phyloP scores from a whole-genome alignment of 2,113 vertebrate species.

The Macrotus californicus region DNA sequence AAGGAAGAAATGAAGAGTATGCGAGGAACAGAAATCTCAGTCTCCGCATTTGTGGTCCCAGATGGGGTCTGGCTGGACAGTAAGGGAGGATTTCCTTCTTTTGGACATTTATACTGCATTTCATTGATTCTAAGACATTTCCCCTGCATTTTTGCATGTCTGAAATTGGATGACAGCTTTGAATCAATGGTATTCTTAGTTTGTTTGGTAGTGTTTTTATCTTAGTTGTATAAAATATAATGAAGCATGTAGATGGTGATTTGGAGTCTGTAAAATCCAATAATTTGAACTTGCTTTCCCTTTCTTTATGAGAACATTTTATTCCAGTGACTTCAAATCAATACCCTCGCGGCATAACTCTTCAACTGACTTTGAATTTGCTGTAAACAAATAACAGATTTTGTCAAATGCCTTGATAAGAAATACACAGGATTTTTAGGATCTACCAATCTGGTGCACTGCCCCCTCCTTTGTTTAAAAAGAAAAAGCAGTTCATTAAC shows the following conservation, averaged over 20 bases:
- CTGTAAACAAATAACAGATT: neutral
- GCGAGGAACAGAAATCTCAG: neutral
- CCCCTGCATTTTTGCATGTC: neutral
- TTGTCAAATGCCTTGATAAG: neutral
- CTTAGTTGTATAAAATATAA: neutral
- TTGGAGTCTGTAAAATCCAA: neutral
- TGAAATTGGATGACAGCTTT: neutral
- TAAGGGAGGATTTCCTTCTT: neutral
- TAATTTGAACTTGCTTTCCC: neutral
- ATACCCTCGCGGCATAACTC: neutral
- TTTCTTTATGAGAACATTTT: conserved; percentile 7
- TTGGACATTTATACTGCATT: neutral
- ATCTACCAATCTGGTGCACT: neutral
- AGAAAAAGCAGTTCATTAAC: neutral
- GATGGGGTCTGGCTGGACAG: neutral
- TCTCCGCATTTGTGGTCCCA: neutral
- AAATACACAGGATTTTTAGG: neutral
- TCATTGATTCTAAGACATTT: neutral
- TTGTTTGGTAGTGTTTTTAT: neutral
- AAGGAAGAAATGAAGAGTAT: neutral
- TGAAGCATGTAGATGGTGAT: neutral
- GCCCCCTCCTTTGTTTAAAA: neutral
- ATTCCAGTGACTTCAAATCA: neutral
- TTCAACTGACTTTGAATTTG: neutral
- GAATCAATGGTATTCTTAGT: neutral